phyloP scores from a whole-genome alignment of 2,113 vertebrate species.

The Nettapus auritus region DNA sequence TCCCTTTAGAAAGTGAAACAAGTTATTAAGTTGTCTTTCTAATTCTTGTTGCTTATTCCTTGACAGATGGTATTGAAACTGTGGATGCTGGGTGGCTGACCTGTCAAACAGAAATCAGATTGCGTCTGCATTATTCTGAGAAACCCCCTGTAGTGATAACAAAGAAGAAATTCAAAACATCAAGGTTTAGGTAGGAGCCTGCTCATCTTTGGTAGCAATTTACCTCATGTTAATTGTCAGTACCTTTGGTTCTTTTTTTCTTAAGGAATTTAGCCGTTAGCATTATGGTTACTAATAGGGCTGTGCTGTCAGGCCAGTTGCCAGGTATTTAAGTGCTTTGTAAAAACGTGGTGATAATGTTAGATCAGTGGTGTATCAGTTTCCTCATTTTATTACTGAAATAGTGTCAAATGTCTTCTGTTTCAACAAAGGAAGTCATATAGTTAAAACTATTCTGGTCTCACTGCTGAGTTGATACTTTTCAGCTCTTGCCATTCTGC shows the following conservation, averaged over 20 bases:
- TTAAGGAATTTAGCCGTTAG: neutral
- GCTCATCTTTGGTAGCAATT: neutral
- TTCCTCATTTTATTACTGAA: neutral
- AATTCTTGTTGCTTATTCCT: slow-evolving; percentile 15
- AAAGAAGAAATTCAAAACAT: slow-evolving; percentile 98
- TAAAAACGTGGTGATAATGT: neutral
- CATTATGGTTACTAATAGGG: neutral
- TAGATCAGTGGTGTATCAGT: neutral
- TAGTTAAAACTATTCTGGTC: neutral
- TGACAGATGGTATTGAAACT: slow-evolving; percentile 85
- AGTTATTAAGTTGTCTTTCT: neutral
- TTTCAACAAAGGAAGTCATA: neutral
- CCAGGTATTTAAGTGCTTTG: neutral
- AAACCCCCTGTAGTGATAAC: slow-evolving; percentile 91
- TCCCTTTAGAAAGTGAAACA: neutral
- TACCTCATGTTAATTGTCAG: neutral
- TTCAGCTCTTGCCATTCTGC: neutral
- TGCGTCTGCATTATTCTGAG: slow-evolving; percentile 93
- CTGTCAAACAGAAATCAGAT: slow-evolving; percentile 94
- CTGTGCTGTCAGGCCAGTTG: neutral
- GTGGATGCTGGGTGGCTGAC: slow-evolving; percentile 96
- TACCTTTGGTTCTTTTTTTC: neutral
- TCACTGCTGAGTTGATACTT: neutral
- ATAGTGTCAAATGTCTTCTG: neutral
- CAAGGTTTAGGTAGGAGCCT: slow-evolving; percentile 91